Base-by-base conservation (phyloP, 2,888 invertebrate species). In the Helicoverpa assulta region DNA sequence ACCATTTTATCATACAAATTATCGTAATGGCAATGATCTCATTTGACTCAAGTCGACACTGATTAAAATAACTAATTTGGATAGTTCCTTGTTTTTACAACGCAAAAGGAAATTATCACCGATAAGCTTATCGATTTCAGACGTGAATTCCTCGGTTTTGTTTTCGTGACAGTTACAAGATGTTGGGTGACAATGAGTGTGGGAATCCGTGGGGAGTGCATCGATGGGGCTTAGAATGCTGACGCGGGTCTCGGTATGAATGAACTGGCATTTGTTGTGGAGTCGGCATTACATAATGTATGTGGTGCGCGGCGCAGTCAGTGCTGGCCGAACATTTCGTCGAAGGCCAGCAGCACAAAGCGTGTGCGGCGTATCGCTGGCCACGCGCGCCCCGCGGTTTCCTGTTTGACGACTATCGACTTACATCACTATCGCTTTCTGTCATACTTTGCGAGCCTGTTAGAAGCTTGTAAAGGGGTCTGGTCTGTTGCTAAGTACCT, bases 401-500 rank as follows among this genome's bases (percentile, higher is more conserved):
- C 95, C 95, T 95, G 95, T 94, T 95, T 94, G 94, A 95, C 95
- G 92, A 94, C 95, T 95, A 95, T 94, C 92, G 90, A 92, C 95
- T 95, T 94, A 94, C 95, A 95, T 95, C 95, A 95, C 95, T 95
- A 93, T 95, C 92, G 93, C 92, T 95, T 94, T 94, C 95, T 95
- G 95, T 90, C 91, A 92, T 91, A 91, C 92, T 90, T 90, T 89
- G 90, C 90, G 86, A 90, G 92, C 87, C 89, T 92, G 93, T 94
- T 95, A 94, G 94, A 94, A 90, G 88, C 90, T 91, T 90, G 90
- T 90, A 92, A 92, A 92, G 93, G 95, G 95, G 94, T 93, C 93
- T 90, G 89, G 88, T 85, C 86, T 91, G 94, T 94, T 95, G 92
- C 94, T 93, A 94, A 88, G 91, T 92, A 92, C 91, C 85, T 85